phyloP scores from a whole-genome alignment of 2,113 vertebrate genomes.

The Archocentrus centrarchus region DNA sequence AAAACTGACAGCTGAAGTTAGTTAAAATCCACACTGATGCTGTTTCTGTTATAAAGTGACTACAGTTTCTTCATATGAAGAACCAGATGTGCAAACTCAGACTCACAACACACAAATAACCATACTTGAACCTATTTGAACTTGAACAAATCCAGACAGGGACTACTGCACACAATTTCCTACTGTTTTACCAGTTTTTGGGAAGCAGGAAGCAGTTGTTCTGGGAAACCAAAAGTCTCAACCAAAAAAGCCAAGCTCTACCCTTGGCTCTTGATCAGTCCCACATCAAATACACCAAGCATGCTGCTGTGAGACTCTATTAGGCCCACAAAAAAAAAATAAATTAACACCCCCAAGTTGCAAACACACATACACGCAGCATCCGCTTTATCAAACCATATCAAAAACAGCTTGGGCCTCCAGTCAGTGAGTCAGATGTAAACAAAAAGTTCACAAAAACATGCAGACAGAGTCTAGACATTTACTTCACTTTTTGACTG shows the following conservation, averaged over 20 bases:
- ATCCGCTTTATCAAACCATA: conserved; percentile 63
- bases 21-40: neutral
- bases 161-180: conserved; percentile 33
- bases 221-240: conserved; percentile 69
- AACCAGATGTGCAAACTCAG: conserved; percentile 24
- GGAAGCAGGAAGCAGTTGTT: conserved; percentile 68
- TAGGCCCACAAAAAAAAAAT: conserved; percentile 57
- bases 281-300: conserved; percentile 77
- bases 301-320: conserved; percentile 39
- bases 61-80: neutral
- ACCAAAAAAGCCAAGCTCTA: conserved; percentile 58
- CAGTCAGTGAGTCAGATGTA: conserved; percentile 66
- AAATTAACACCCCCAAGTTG: conserved; percentile 56
- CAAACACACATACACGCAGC: conserved; percentile 42
- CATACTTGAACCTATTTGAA: neutral
- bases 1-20: neutral
- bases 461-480: conserved; percentile 38
- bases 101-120: neutral
- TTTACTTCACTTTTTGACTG: conserved; percentile 29
- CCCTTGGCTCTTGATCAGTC: conserved; percentile 67
- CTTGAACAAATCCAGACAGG: conserved; percentile 14
- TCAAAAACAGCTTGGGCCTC: conserved; percentile 46
- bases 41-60: neutral
- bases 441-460: conserved; percentile 50
- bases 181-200: conserved; percentile 55